Conservation (phyloP, 2,888 invertebrate genomes). For the Ormyrus nitidulus region DNA sequence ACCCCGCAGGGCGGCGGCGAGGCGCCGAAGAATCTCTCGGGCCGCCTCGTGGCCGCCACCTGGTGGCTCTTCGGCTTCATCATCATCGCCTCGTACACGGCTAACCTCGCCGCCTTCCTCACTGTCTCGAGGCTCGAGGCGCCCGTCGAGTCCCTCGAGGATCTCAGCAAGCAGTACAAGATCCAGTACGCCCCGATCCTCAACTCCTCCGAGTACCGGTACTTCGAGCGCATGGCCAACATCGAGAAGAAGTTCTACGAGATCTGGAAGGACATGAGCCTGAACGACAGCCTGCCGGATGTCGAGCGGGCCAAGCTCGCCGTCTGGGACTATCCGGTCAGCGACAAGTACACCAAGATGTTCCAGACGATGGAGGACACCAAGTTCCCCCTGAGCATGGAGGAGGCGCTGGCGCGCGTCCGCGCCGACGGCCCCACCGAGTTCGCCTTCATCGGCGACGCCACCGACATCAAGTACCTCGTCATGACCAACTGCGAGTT, state of each 20-base stretch:
- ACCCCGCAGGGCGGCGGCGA: slow-evolving; percentile 97
- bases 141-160: slow-evolving; percentile 94
- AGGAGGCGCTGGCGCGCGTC: slow-evolving; percentile 88
- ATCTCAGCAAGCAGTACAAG: slow-evolving; percentile 96
- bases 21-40: slow-evolving; percentile 96
- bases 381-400: slow-evolving; percentile 85
- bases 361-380: slow-evolving; percentile 96
- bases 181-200: slow-evolving; percentile 95
- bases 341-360: slow-evolving; percentile 99
- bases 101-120: slow-evolving; percentile 97
- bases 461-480: slow-evolving; percentile 91
- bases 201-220: slow-evolving; percentile 92
- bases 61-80: slow-evolving; percentile 99
- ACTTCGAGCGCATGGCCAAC: slow-evolving; percentile 96
- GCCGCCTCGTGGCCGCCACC: slow-evolving; percentile 95
- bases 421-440: slow-evolving; percentile 85
- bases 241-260: slow-evolving; percentile 97
- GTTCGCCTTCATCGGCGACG: slow-evolving; percentile 95
- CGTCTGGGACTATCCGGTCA: slow-evolving; percentile 99
- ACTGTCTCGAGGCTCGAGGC: slow-evolving; percentile 95
- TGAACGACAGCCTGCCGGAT: slow-evolving; percentile 93
- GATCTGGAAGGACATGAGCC: slow-evolving; percentile 99
- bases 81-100: slow-evolving; percentile 98
- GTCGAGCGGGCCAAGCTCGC: slow-evolving; percentile 94
- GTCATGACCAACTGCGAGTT: slow-evolving; percentile 91